Evolutionary conservation across 1,140 invertebrate genomes (phyloP), one percentile per base, ranked within the genome.

Genomic region (Alviniconcha marisindica): DNA sequence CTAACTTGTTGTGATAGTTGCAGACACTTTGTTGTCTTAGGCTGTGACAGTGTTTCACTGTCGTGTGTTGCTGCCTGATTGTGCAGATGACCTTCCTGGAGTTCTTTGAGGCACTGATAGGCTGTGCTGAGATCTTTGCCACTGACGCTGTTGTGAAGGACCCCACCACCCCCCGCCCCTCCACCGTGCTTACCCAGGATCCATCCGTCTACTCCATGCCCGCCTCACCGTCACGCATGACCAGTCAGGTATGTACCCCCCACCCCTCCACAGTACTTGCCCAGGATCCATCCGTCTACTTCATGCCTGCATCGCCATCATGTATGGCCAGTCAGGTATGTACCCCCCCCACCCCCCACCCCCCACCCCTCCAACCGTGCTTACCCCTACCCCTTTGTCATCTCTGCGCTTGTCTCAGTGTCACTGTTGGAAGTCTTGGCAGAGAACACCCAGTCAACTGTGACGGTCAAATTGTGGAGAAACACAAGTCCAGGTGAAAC

Each of bases 41-140:
- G n/a, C n/a, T n/a, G n/a, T n/a, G n/a, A n/a, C n/a, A n/a, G n/a
- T n/a, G n/a, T n/a, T n/a, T n/a, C n/a, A n/a, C n/a, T 48, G 44
- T 48, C 44, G 18, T 10, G 44, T 48, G 18, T 48, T 48, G 44
- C 44, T 48, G 5, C 44, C 5, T 48, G 44, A 10, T 36, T 71
- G 5, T 77, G 31, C 86, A 93, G 91, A 93, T 93, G 90, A 92
- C 90, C 2, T 93, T 93, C 87, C 84, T 93, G 77, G 93, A 93
- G 81, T 93, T 93, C 83, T 92, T 93, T 83, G 93, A 93, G 84
- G 91, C 91, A 21, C 84, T 93, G 74, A 89, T 93, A 80, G 91
- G 91, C 15, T 93, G 92, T 90, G 92, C 92, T 74, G 89, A 92
- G 84, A 84, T 88, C 24, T 93, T 87, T 88, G 91, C 91, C 21